Evolutionary conservation across 2,888 invertebrate species (phyloP).

Genomic region (Helleia helle): DNA sequence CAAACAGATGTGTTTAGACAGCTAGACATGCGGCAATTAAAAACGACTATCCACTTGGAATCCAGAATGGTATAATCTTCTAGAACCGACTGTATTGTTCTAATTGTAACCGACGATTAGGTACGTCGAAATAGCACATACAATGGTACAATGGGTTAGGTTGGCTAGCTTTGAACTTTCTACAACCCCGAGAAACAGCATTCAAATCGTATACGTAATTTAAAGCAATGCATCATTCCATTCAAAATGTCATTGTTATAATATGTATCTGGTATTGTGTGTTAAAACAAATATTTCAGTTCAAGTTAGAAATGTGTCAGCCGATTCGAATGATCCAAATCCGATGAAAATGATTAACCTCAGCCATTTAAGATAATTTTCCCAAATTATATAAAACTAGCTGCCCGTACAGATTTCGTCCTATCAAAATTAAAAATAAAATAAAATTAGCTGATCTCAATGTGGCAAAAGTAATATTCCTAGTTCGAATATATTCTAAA

Average conservation of each 20-base stretch:
- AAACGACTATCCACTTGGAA: slow-evolving; percentile 3
- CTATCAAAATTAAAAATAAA: too few relatives aligned
- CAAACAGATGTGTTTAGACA: slow-evolving; percentile 1
- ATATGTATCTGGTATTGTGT: too few relatives aligned
- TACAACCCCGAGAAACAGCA: neutral
- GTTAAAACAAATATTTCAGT: too few relatives aligned
- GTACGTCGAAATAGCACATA: slow-evolving; percentile 4
- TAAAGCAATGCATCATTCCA: neutral
- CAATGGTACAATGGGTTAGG: slow-evolving; percentile 8
- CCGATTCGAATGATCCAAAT: too few relatives aligned
- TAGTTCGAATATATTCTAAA: too few relatives aligned
- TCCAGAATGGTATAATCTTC: slow-evolving; percentile 5
- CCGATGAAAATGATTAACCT: too few relatives aligned
- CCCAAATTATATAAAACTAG: too few relatives aligned
- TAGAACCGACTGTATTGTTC: slow-evolving; percentile 4
- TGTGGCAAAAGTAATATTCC: too few relatives aligned
- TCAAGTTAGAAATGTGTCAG: too few relatives aligned
- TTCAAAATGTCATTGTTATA: neutral
- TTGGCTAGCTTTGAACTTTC: slow-evolving; percentile 7
- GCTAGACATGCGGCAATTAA: neutral
- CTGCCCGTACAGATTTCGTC: too few relatives aligned
- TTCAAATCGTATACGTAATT: neutral
- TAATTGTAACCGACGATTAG: slow-evolving; percentile 8
- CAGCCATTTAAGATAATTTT: too few relatives aligned
- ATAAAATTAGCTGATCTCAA: too few relatives aligned